A percentile compares a stretch with the other conserved stretches of the same genome.
These are phyloP conservation scores for Callipepla squamata DNA, from an alignment of 2,113 vertebrate genomes.

Conservation along the genomic window DNA sequence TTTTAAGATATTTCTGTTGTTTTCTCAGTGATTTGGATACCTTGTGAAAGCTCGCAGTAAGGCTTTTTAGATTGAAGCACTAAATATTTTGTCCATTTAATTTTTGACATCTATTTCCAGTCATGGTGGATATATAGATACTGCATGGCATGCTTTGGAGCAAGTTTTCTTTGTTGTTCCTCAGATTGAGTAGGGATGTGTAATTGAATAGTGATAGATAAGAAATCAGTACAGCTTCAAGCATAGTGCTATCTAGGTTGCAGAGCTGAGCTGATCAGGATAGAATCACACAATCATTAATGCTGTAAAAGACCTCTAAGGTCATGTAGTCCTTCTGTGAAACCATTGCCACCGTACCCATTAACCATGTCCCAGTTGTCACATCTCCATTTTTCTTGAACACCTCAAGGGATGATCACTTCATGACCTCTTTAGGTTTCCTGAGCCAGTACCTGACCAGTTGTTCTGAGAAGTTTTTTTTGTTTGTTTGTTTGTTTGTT, in stretches of 20 bases:
- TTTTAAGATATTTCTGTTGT: not conserved
- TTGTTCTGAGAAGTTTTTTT: too few species aligned
- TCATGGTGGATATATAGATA: not conserved
- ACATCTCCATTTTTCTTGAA: too few species aligned
- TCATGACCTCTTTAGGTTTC: too few species aligned
- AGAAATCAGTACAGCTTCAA: not conserved
- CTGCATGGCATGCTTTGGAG: rapidly evolving
- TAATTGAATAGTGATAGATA: not conserved
- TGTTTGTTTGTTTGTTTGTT: too few species aligned
- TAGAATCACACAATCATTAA: not conserved
- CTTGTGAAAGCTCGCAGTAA: not conserved
- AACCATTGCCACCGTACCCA: too few species aligned
- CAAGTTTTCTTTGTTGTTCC: not conserved
- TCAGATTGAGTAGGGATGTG: not conserved
- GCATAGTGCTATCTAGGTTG: not conserved
- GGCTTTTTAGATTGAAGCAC: not conserved
- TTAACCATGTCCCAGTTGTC: too few species aligned
- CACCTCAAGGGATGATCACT: too few species aligned
- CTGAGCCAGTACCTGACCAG: too few species aligned
- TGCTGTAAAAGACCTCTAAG: too few species aligned
- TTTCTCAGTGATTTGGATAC: not conserved
- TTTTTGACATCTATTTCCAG: not conserved
- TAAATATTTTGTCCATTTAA: rapidly evolving
- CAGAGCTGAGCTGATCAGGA: not conserved
- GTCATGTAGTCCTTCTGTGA: too few species aligned